phyloP scores from a whole-genome alignment of 1,140 invertebrate species.

The Pinna nobilis region DNA sequence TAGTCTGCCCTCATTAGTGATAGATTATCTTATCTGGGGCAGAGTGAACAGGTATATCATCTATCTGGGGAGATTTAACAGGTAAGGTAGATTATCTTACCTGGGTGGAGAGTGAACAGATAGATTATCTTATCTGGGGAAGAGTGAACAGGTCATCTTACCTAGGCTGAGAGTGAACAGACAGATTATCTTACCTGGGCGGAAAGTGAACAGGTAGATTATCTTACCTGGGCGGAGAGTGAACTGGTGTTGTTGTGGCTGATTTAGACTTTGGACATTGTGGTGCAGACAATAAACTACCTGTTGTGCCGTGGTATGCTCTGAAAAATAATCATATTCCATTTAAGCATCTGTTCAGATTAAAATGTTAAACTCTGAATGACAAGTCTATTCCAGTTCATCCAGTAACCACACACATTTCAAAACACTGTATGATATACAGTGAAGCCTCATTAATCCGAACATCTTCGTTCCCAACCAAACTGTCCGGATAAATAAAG shows the following conservation, averaged over 20 bases:
- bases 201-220: not conserved
- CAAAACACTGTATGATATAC: too few relatives aligned
- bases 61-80: not conserved
- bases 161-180: not conserved
- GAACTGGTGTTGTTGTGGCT: constrained; percentile 76
- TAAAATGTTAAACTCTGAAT: too few relatives aligned
- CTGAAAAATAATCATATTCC: constrained; percentile 37
- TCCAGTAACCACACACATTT: too few relatives aligned
- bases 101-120: constrained; percentile 74
- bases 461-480: too few relatives aligned
- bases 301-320: constrained; percentile 53
- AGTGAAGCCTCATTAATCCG: too few relatives aligned
- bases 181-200: constrained; percentile 23
- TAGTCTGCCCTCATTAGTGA: not conserved
- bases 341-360: too few relatives aligned
- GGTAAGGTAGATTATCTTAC: constrained; percentile 40
- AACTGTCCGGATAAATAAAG: too few relatives aligned
- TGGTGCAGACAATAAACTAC: constrained; percentile 45
- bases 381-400: too few relatives aligned
- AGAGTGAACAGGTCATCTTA: constrained; percentile 3
- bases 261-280: constrained; percentile 73
- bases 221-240: constrained; percentile 72
- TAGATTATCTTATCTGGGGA: too few relatives aligned
- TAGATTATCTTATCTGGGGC: too few relatives aligned
- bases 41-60: constrained; percentile 4